A percentile compares a stretch with the other conserved stretches of the same genome.
phyloP scores from a whole-genome alignment of 1,140 invertebrate genomes.

The Samia ricini region DNA sequence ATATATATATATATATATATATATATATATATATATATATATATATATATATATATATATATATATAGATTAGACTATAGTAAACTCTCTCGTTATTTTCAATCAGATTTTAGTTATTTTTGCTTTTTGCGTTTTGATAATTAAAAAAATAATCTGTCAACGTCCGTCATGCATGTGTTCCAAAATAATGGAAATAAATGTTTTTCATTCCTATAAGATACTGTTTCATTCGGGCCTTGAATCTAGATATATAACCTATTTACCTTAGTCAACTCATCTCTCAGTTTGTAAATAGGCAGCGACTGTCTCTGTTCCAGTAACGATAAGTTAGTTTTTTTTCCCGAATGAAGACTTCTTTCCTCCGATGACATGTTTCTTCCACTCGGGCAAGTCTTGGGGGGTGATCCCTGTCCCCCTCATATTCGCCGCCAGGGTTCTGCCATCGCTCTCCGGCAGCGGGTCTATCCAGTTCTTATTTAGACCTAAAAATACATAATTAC shows the following conservation, averaged over 20 bases:
- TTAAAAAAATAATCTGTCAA: too few species aligned
- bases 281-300: slow-evolving; percentile 97
- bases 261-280: slow-evolving; percentile 95
- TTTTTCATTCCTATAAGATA: too few species aligned
- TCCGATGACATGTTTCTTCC: slow-evolving; percentile 99
- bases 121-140: too few species aligned
- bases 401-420: slow-evolving; percentile 90
- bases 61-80: too few species aligned
- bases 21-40: too few species aligned
- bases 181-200: too few species aligned
- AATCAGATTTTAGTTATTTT: too few species aligned
- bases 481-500: slow-evolving; percentile 49
- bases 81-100: too few species aligned
- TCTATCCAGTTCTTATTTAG: slow-evolving; percentile 97
- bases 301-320: slow-evolving; percentile 98
- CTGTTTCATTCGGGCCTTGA: too few species aligned
- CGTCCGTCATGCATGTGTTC: too few species aligned
- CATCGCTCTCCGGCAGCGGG: slow-evolving; percentile 91
- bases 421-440: slow-evolving; percentile 84
- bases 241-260: slow-evolving; percentile 10
- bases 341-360: slow-evolving; percentile 98
- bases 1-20: too few species aligned
- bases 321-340: slow-evolving; percentile 96
- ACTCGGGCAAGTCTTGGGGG: slow-evolving; percentile 96
- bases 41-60: too few species aligned